Evolutionary conservation across 2,888 invertebrate species (phyloP).

Genomic region (Phymatocera aterrima): DNA sequence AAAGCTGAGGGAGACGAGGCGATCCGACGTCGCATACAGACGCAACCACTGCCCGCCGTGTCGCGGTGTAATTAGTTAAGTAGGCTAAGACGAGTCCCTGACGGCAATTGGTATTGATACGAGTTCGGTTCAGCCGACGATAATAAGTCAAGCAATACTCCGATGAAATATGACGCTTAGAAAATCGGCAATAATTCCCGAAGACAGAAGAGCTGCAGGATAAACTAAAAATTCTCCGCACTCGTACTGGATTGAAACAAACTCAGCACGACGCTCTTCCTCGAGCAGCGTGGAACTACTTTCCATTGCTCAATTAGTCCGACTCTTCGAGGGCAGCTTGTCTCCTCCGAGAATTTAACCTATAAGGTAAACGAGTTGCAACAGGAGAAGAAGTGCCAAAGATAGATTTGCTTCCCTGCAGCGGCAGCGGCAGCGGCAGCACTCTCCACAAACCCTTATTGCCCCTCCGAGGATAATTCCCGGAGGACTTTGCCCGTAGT

Average conservation of each 20-base stretch:
- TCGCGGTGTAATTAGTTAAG: conserved; percentile 58
- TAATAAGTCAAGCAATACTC: not conserved
- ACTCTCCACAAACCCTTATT: conserved; percentile 29
- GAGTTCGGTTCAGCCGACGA: no score
- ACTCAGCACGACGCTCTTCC: not conserved
- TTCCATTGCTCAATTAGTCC: conserved; percentile 68
- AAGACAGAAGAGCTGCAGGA: not conserved
- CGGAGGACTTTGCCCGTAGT: conserved; percentile 1
- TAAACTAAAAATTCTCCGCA: no score
- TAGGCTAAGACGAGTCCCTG: conserved; percentile 35
- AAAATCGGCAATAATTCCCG: not conserved
- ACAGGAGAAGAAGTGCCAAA: conserved; percentile 26
- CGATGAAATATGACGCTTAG: no score
- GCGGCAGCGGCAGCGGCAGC: no score
- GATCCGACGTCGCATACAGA: conserved; percentile 51
- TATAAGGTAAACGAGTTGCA: conserved; percentile 5
- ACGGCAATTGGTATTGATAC: not conserved
- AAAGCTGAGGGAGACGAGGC: not conserved
- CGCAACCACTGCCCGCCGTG: conserved; percentile 58
- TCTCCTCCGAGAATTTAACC: conserved; percentile 28
- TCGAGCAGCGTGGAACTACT: conserved; percentile 47
- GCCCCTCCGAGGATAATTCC: conserved; percentile 35
- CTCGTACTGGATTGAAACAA: not conserved
- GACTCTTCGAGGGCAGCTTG: conserved; percentile 63
- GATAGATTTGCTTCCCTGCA: conserved; percentile 34